These are phyloP conservation scores for Myripristis murdjan DNA, from an alignment of 2,797 vertebrate species.

Conservation along the genomic window DNA sequence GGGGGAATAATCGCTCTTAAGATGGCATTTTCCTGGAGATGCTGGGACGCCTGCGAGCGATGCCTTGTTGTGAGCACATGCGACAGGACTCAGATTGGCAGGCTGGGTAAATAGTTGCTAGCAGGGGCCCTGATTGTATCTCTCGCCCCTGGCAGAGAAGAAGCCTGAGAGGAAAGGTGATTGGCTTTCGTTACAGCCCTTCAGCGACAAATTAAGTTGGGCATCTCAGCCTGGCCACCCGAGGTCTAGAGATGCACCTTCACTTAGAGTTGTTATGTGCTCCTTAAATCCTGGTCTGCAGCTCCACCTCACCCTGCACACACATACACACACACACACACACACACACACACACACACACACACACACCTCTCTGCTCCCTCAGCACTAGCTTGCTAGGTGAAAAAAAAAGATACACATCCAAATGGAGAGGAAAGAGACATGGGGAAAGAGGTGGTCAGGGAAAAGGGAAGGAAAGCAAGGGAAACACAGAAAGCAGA, in stretches of 20 bases:
- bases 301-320: slow-evolving; percentile 3
- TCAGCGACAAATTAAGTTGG: slow-evolving; percentile 75
- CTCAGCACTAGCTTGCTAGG: slow-evolving; percentile 33
- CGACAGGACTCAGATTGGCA: slow-evolving; percentile 80
- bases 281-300: slow-evolving; percentile 1
- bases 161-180: slow-evolving; percentile 67
- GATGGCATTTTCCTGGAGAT: slow-evolving; percentile 60
- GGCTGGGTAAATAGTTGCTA: slow-evolving; percentile 81
- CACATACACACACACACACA: slow-evolving; percentile 45
- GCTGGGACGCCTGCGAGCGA: slow-evolving; percentile 64
- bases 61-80: slow-evolving; percentile 69
- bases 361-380: slow-evolving; percentile 45
- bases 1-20: slow-evolving; percentile 68
- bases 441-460: slow-evolving; percentile 24
- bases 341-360: slow-evolving; percentile 38
- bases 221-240: slow-evolving; percentile 55
- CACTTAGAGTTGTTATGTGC: slow-evolving; percentile 41
- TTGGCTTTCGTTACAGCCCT: slow-evolving; percentile 76
- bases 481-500: slow-evolving; percentile 47
- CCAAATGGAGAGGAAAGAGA: slow-evolving; percentile 40
- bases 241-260: slow-evolving; percentile 37
- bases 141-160: slow-evolving; percentile 69
- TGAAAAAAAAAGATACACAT: slow-evolving; percentile 17
- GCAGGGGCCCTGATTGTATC: slow-evolving; percentile 82
- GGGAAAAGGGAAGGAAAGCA: slow-evolving; percentile 38